These are phyloP conservation scores for Molorchus minor DNA, from an alignment of 2,888 invertebrate species.

Conservation along the genomic window DNA sequence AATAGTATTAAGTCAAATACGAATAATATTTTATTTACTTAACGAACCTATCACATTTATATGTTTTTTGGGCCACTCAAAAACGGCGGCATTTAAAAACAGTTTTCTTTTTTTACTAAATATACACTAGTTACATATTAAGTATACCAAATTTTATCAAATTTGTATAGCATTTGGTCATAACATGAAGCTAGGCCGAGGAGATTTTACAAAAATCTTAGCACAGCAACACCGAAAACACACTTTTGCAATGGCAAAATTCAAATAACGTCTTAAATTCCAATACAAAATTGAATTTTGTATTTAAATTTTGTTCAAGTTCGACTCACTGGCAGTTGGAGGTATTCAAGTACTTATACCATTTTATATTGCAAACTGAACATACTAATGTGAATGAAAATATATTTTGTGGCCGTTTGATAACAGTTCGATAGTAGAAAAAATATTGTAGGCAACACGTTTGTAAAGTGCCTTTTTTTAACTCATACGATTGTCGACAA, in stretches of 20 bases:
- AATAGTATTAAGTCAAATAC: slow-evolving; percentile 30
- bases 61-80: slow-evolving; percentile 20
- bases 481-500: no score
- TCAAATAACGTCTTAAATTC: background rate
- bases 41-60: slow-evolving; percentile 31
- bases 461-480: no score
- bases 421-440: no score
- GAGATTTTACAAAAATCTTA: slow-evolving; percentile 13
- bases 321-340: no score
- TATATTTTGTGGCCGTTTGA: no score
- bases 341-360: no score
- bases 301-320: no score
- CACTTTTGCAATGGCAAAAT: background rate
- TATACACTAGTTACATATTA: slow-evolving; percentile 20
- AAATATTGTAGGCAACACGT: no score
- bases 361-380: no score
- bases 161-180: slow-evolving; percentile 18
- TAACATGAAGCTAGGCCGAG: slow-evolving; percentile 13
- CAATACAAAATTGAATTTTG: no score
- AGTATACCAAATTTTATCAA: slow-evolving; percentile 22
- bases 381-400: no score
- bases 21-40: slow-evolving; percentile 30
- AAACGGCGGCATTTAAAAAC: slow-evolving; percentile 18
- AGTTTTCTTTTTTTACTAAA: slow-evolving; percentile 13
- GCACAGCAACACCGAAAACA: background rate